Conservation (phyloP, 2,797 vertebrate genomes). For the Triplophysa yarkandensis region DNA sequence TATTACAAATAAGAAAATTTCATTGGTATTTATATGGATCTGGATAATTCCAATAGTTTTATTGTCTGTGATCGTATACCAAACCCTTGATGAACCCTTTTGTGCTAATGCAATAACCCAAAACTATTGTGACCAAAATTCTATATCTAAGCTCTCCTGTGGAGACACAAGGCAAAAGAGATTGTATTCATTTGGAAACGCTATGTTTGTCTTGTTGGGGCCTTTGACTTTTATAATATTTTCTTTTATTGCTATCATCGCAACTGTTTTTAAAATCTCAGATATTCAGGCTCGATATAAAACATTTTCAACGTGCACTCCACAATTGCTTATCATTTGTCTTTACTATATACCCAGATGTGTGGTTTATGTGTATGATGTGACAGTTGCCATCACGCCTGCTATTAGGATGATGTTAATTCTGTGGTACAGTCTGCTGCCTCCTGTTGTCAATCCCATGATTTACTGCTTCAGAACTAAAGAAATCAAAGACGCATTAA, state of each 20-base stretch:
- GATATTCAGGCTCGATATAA: constrained; percentile 60
- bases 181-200: constrained; percentile 1
- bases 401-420: constrained; percentile 9
- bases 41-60: no score
- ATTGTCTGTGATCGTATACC: no score
- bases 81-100: constrained; percentile 4
- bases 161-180: background rate
- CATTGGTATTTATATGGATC: background rate
- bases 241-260: constrained; percentile 72
- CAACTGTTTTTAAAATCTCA: constrained; percentile 63
- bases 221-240: constrained; percentile 64
- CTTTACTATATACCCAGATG: constrained; percentile 62
- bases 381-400: background rate
- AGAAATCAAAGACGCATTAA: constrained; percentile 34
- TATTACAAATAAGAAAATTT: constrained; percentile 61
- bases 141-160: constrained; percentile 39
- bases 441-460: constrained; percentile 48
- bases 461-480: constrained; percentile 48
- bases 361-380: constrained; percentile 36
- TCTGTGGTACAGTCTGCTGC: constrained; percentile 53
- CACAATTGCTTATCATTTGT: constrained; percentile 65
- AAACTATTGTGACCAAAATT: constrained; percentile 41
- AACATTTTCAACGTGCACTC: constrained; percentile 67
- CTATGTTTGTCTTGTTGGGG: constrained; percentile 37
- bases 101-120: constrained; percentile 47